phyloP scores from a whole-genome alignment of 2,113 vertebrate genomes.

The Lethenteron reissneri region DNA sequence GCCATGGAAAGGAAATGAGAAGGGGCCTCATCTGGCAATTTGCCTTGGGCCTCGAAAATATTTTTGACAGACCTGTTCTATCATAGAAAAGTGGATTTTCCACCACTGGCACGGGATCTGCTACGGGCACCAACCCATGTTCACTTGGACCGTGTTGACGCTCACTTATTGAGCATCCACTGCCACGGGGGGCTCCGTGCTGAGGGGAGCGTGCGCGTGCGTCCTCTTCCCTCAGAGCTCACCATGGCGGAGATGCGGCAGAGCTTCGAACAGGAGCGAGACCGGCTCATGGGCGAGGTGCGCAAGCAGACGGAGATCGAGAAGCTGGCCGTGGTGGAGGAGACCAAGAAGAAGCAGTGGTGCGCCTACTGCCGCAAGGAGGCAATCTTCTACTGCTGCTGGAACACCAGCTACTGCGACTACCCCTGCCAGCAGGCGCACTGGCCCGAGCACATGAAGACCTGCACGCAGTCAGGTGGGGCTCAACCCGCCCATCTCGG shows the following conservation, averaged over 20 bases:
- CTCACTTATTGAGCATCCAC: no score
- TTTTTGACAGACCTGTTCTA: no score
- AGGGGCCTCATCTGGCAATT: no score
- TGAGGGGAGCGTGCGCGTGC: not conserved
- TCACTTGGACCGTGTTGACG: no score
- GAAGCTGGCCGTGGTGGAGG: conserved; percentile 75
- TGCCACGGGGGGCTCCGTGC: no score
- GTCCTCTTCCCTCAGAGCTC: conserved; percentile 32
- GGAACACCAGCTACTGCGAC: conserved; percentile 96
- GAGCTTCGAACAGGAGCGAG: conserved; percentile 76
- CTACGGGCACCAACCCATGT: no score
- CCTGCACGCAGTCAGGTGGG: conserved; percentile 88
- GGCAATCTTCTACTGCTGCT: conserved; percentile 94
- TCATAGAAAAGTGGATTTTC: no score
- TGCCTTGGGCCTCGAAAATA: no score
- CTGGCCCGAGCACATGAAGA: conserved; percentile 97
- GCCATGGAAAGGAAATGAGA: no score
- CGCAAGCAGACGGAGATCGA: conserved; percentile 79
- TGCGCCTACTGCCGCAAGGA: conserved; percentile 92
- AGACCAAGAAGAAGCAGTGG: conserved; percentile 98
- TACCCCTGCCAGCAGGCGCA: conserved; percentile 94
- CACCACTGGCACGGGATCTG: no score
- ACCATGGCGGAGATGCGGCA: conserved; percentile 98
- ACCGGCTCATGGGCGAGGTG: conserved; percentile 66
- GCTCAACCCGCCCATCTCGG: not conserved